Evolutionary conservation across 1,140 invertebrate species (phyloP), one percentile per base, ranked within the genome.

Genomic region (Diorhabda elongata): DNA sequence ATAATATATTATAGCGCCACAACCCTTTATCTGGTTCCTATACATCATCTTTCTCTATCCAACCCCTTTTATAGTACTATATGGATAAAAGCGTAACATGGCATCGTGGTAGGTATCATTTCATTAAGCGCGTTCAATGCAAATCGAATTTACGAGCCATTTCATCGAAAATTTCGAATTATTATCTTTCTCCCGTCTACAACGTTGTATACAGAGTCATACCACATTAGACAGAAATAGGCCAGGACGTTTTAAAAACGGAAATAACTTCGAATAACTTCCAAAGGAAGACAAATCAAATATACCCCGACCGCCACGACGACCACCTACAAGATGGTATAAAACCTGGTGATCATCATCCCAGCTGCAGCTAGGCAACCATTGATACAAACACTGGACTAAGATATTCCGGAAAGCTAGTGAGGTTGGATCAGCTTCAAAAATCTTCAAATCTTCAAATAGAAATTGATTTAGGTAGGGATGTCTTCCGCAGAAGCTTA

Each of bases 151-250:
- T 52, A 52, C 47, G 47, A 8, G 47, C 47, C 47, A 52, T 52
- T 52, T 52, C 47, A 52, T 52, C 47, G 47, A 52, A 52, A 52
- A 52, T 52, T 52, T 52, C 47, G 47, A 52, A 52, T 52, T 52
- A 52, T 52, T 52, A 52, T 52, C 47, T 52, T 26, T n/a, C 47
- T 52, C 47, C n/a, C 47, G 6, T 52, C 47, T 52, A 8, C 47
- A 52, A n/a, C n/a, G 47, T n/a, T 2, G n/a, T 52, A n/a, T 52
- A 8, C 47, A 52, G 47, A 8, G 47, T n/a, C 2, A 52, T 52
- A n/a, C 47, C 47, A n/a, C 47, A 52, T 52, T 52, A 52, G 47
- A n/a, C 47, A n/a, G n/a, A n/a, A 8, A 8, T 52, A 52, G 47
- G 47, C 47, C 47, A 52, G 47, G 47, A 26, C 47, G 2, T 52